These are phyloP conservation scores for Pitta sordida DNA, from an alignment of 2,113 vertebrate genomes.

Conservation along the genomic window DNA sequence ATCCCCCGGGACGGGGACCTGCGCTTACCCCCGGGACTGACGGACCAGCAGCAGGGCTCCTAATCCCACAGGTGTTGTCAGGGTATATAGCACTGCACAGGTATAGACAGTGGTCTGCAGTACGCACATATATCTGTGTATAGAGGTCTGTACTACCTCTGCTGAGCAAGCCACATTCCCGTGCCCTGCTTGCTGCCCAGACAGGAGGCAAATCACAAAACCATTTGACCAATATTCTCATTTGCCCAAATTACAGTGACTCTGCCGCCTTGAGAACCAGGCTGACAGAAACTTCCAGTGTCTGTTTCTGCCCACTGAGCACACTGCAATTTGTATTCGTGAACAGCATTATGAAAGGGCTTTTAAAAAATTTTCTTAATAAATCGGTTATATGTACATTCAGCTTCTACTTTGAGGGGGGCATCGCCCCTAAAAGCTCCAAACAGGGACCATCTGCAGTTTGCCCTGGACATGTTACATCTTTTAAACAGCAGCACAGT, in stretches of 20 bases:
- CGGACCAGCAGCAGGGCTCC: fast-evolving
- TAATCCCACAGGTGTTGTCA: background rate
- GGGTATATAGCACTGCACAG: background rate
- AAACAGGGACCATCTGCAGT: too few species aligned
- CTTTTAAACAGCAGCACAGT: background rate
- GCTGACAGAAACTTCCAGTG: too few species aligned
- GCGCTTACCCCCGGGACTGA: background rate
- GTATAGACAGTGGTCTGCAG: fast-evolving
- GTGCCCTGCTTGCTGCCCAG: fast-evolving
- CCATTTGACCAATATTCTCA: fast-evolving
- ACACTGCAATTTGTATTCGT: background rate
- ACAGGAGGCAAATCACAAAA: background rate
- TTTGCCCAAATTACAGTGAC: background rate
- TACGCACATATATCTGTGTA: too few species aligned
- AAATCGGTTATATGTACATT: background rate
- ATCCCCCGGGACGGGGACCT: fast-evolving
- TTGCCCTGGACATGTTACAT: fast-evolving
- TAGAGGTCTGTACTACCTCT: background rate
- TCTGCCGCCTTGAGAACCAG: background rate
- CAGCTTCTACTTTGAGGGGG: background rate
- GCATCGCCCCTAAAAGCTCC: background rate
- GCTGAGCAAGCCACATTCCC: background rate
- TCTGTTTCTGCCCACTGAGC: background rate
- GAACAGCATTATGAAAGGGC: background rate
- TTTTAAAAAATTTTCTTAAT: background rate